Conservation (phyloP, 2,888 invertebrate species). For the Drosophila formosana region DNA sequence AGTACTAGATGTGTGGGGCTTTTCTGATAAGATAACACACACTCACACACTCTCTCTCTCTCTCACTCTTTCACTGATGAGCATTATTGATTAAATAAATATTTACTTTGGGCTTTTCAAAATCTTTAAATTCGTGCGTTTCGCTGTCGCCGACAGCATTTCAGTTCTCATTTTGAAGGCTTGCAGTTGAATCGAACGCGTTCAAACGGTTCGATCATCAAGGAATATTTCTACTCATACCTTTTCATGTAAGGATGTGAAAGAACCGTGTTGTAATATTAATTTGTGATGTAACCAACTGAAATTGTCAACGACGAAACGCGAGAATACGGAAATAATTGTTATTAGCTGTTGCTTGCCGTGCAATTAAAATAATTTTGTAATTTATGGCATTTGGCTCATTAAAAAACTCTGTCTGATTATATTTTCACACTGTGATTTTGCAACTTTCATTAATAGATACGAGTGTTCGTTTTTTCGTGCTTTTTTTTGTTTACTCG, state of each 20-base stretch:
- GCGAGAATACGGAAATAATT: slow-evolving; percentile 1
- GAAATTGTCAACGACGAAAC: slow-evolving; percentile 18
- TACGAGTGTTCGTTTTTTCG: background rate
- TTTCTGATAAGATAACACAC: slow-evolving; percentile 71
- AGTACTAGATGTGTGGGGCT: slow-evolving; percentile 48
- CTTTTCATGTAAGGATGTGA: slow-evolving; percentile 41
- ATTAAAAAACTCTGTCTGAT: slow-evolving; percentile 21
- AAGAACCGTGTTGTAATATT: background rate
- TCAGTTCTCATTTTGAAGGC: slow-evolving; percentile 35
- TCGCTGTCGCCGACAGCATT: slow-evolving; percentile 47
- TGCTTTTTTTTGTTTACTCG: slow-evolving; percentile 22
- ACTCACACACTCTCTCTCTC: slow-evolving; percentile 3
- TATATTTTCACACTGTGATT: slow-evolving; percentile 25
- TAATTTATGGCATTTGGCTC: slow-evolving; percentile 17
- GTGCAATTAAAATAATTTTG: slow-evolving; percentile 36
- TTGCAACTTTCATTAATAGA: slow-evolving; percentile 18
- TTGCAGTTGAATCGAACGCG: slow-evolving; percentile 20
- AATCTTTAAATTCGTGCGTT: slow-evolving; percentile 67
- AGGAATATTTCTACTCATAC: background rate
- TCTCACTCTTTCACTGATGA: slow-evolving; percentile 15
- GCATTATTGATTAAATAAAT: slow-evolving; percentile 50
- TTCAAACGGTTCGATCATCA: background rate
- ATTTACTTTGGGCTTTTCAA: slow-evolving; percentile 40
- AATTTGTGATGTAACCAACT: background rate
- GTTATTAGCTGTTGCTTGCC: slow-evolving; percentile 20